Conservation (phyloP, 53 echinoderm and acorn worm genomes). For the Temnopleurus reevesii region DNA sequence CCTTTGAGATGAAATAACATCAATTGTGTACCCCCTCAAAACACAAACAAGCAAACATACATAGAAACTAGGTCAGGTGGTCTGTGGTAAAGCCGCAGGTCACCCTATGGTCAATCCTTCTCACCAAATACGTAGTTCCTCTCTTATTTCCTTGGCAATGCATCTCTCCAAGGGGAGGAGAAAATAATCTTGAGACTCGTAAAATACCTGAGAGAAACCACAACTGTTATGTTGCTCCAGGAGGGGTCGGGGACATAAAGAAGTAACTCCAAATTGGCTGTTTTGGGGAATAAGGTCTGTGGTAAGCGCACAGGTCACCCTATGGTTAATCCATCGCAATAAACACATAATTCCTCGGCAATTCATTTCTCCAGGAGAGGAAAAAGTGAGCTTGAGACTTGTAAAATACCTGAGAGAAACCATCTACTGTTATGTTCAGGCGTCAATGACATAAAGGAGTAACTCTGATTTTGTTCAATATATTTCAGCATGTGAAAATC, state of each 20-base stretch:
- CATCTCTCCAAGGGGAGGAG: not conserved
- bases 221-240: not conserved
- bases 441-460: too few relatives aligned
- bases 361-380: not conserved
- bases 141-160: constrained; percentile 6
- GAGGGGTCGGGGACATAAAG: too few relatives aligned
- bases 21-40: too few relatives aligned
- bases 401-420: not conserved
- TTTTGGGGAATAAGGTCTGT: too few relatives aligned
- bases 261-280: too few relatives aligned
- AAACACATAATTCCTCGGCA: not conserved
- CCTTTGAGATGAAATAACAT: too few relatives aligned
- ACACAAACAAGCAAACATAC: too few relatives aligned
- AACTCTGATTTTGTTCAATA: too few relatives aligned
- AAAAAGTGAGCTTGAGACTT: not conserved
- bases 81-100: not conserved
- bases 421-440: not conserved
- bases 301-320: not conserved
- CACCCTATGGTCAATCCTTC: constrained; percentile 5
- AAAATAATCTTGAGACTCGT: not conserved
- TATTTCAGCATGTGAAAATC: too few relatives aligned
- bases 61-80: constrained; percentile 13
- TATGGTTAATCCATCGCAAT: not conserved
- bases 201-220: constrained; percentile 6
- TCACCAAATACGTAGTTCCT: not conserved